These are phyloP conservation scores for Microhierax caerulescens DNA, from an alignment of 2,797 vertebrate genomes.

Conservation along the genomic window DNA sequence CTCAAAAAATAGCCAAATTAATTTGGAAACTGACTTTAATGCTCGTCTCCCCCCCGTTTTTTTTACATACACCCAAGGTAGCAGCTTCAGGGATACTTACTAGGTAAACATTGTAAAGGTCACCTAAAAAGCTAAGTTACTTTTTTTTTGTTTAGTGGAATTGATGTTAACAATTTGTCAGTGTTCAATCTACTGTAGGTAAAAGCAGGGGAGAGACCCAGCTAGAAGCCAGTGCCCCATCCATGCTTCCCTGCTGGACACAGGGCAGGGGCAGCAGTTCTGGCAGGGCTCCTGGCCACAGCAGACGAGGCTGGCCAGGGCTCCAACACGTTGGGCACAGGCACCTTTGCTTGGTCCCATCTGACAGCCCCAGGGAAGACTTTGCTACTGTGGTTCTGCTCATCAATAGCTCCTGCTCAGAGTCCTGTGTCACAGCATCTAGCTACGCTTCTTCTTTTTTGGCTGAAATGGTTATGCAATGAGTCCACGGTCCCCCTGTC, in stretches of 20 bases:
- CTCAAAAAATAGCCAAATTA: background rate
- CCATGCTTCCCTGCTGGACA: background rate
- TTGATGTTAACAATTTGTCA: background rate
- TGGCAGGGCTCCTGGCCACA: background rate
- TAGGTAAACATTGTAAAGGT: background rate
- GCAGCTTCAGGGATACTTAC: background rate
- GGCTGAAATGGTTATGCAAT: background rate
- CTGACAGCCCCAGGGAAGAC: background rate
- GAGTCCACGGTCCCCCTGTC: background rate
- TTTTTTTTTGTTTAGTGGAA: background rate
- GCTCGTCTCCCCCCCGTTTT: background rate
- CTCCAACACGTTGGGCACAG: background rate
- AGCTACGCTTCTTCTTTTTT: background rate
- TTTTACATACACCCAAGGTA: background rate
- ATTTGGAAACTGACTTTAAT: background rate
- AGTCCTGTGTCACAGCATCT: background rate
- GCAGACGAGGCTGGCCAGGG: background rate
- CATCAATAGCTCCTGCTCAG: background rate
- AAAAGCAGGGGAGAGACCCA: background rate
- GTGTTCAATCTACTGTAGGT: background rate
- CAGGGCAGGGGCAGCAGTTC: background rate
- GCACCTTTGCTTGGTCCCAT: accelerated
- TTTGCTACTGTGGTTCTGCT: background rate
- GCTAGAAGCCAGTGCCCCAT: accelerated
- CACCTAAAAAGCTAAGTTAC: background rate